A percentile compares a stretch with the other conserved stretches of the same genome.
These are phyloP conservation scores for Porites divaricata DNA, from an alignment of 92 coral and sea anemone genomes.

Conservation along the genomic window DNA sequence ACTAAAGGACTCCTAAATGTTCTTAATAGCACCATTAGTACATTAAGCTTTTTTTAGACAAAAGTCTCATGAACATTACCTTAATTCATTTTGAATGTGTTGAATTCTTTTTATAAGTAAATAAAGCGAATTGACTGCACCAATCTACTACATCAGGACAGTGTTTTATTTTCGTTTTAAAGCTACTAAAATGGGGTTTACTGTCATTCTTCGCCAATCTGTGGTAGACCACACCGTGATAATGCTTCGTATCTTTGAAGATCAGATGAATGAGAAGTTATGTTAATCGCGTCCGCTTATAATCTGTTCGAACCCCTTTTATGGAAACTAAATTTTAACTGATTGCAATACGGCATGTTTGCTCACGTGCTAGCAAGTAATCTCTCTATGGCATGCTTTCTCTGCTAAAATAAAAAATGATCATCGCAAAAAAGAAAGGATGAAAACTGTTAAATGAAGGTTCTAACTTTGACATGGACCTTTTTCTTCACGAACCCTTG, in stretches of 20 bases:
- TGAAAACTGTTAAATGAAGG: too few species aligned
- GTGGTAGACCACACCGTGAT: constrained; percentile 9
- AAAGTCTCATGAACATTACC: background rate
- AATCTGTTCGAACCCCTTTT: background rate
- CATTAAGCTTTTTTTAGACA: constrained; percentile 3
- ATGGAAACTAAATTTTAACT: background rate
- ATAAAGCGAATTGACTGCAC: background rate
- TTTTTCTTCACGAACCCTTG: too few species aligned
- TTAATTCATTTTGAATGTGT: background rate
- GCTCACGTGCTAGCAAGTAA: background rate
- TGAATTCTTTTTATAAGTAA: background rate
- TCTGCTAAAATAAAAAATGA: too few species aligned
- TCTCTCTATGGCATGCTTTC: too few species aligned
- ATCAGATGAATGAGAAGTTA: background rate
- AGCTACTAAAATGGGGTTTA: too few species aligned
- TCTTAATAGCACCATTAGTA: constrained; percentile 12
- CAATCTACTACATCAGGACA: background rate
- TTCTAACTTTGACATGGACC: too few species aligned
- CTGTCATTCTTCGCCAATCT: constrained; percentile 14
- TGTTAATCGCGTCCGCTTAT: background rate
- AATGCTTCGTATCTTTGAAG: background rate
- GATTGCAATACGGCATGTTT: background rate
- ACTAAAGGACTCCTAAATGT: background rate
- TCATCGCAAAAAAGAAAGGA: too few species aligned
- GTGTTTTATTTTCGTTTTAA: background rate